Evolutionary conservation across 2,113 vertebrate genomes (phyloP), one percentile per base, ranked within the genome.

Genomic region (Centropus unirufus): DNA sequence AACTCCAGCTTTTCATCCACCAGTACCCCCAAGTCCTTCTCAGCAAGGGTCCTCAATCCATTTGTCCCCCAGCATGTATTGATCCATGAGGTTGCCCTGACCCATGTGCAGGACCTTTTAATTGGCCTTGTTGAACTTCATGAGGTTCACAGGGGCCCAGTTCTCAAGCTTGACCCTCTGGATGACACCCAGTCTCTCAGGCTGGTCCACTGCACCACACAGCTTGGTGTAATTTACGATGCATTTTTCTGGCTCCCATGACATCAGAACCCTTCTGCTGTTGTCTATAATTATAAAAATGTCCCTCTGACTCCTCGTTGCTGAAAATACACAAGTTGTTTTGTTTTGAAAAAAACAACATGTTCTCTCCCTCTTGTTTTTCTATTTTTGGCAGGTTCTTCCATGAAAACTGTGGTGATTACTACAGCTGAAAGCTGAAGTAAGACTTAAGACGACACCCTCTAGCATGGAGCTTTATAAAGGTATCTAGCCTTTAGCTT

Each of bases 201-300:
- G 21, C 21, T 11, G 22, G 47, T 23, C 47, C 47, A 49, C 47
- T 22, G 20, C 21, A 49, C 47, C 47, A 49, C 47, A 23, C 47
- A 49, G 47, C 47, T 20, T 49, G 47, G 47, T 49, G 21, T 49
- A 91, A 96, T 90, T 94, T 83, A 57, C n/a, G 76, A 84, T 62
- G 36, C 16, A 61, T 87, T 94, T 95, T 96, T 87, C 90, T 93
- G 58, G 44, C 83, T 93, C 51, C 76, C 79, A 61, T 95, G 93
- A 94, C 82, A 92, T 96, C 90, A 94, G 85, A 90, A 63, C 34
- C 30, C 21, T 93, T 90, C 57, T 67, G 27, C n/a, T 83, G 75
- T 86, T 93, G 61, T 86, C 72, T 96, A 40, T 95, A 95, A 96
- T 96, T 97, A 96, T 29, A 95, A 94, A 89, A 94, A 90, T 58